Base-by-base conservation (phyloP, 2,113 vertebrate genomes). In the Lepus timidus region DNA sequence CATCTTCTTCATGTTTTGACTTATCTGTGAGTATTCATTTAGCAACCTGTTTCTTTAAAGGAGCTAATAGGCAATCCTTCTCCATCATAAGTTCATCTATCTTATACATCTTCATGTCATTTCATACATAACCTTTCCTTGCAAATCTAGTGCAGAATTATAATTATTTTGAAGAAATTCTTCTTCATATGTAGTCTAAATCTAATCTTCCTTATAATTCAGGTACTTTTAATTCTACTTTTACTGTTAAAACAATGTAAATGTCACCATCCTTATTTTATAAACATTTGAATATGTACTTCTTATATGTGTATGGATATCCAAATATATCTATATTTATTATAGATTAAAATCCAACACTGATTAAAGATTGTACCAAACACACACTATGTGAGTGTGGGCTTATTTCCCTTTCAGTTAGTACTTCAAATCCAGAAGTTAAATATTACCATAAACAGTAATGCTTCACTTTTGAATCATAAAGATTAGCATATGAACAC, bases 221-320 rank as follows among this genome's bases (percentile, higher is more conserved):
- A 52, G 67, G 68, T 51, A 64, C 6, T 64, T 68, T 58, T 61
- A 80, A 78, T 58, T 65, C 36, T 87, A 13, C 64, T 85, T 94
- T 95, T 25, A 74, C 52, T 55, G 73, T 58, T 76, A 94, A 78
- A 58, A 16, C 20, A 70, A 67, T 82, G 33, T 92, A 85, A 79
- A 88, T 82, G 33, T 92, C 62, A 88, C 25, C 52, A 91, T 49
- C 33, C 17, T 96, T 81, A 85, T 58, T 92, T 81, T 74, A 64
- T 71, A 91, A 94, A 64, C 39, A 95, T 55, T 68, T 80, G 88
- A 88, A 85, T 81, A 85, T 31, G 27, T 19, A 74, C 23, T 80
- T 61, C 22, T 73, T 78, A 4, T 82, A 29, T 80, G 6, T 52
- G 78, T 51, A 6, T 88, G 22, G 17, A 58, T 91, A 84, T 79